Evolutionary conservation across 2,888 invertebrate genomes (phyloP), one percentile per base, ranked within the genome.

Genomic region (Andrena flavipes): DNA sequence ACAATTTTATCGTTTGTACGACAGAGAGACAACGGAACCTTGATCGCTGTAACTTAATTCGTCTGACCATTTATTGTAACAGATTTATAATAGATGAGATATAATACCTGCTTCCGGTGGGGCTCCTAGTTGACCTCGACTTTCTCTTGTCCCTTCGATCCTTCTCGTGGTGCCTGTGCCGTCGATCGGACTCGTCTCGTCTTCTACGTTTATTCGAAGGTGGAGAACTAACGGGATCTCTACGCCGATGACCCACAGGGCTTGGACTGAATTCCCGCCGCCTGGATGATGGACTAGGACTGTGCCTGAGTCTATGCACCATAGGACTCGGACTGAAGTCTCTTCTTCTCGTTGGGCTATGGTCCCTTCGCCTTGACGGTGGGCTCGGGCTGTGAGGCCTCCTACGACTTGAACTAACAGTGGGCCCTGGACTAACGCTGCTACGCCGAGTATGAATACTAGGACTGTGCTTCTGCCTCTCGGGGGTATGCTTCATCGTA

Each of bases 131-230:
- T 13, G 89, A 86, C n/a, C 95, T 94, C 84, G 92, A 91, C 78
- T 94, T 93, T 26, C 95, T 90, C 78, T 95, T 94, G 23, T 95
- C 95, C 65, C 93, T 91, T 56, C 94, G 90, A 30, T 94, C 94
- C 71, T 94, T 94, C 13, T 95, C 95, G 81, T 94, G 94, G 84
- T 94, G 93, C 70, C 94, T 92, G 82, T 94, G 95, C 86, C 95
- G 93, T 69, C 95, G 91, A 81, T 95, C 94, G 0, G 93, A 89
- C 13, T 92, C 93, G 8, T 94, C 94, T 64, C 93, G 92, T n/a
- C 95, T 86, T 89, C 94, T 91, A 79, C 94, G 90, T 56, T 95
- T 92, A 88, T 93, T 94, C 51, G 93, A 91, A 6, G 93, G 88
- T 1, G 95, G 94, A 7, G 94, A 91, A 23, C 90, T 87, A 76